Evolutionary conservation across 2,888 invertebrate genomes (phyloP).

Genomic region (Tiliacea citrago): DNA sequence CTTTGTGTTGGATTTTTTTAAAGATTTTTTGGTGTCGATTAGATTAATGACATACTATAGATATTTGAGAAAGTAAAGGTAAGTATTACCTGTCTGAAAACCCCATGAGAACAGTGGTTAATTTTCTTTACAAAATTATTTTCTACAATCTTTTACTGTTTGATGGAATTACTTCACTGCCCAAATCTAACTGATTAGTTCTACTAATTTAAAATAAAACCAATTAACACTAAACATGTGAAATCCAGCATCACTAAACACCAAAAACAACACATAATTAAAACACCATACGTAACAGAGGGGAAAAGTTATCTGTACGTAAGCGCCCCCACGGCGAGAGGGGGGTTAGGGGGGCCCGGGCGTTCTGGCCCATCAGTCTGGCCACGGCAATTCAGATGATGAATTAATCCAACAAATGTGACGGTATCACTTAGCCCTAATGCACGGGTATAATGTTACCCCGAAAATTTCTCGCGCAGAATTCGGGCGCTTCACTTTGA

Average conservation of each 20-base stretch:
- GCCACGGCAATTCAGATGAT: constrained; percentile 91
- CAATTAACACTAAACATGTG: constrained; percentile 35
- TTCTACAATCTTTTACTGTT: neutral
- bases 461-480: constrained; percentile 81
- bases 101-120: too few relatives aligned
- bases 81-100: too few relatives aligned
- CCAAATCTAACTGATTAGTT: neutral
- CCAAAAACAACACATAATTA: constrained; percentile 80
- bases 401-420: constrained; percentile 91
- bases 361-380: constrained; percentile 90
- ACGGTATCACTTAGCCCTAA: constrained; percentile 91
- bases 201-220: constrained; percentile 1
- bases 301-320: constrained; percentile 77
- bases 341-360: constrained; percentile 69
- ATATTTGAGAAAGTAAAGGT: neutral
- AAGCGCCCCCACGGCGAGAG: constrained; percentile 67
- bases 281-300: constrained; percentile 83
- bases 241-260: constrained; percentile 57
- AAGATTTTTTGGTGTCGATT: rapidly evolving
- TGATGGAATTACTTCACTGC: neutral
- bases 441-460: constrained; percentile 90
- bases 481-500: constrained; percentile 76
- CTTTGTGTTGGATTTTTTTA: neutral
- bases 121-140: too few relatives aligned
- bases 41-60: neutral